Evolutionary conservation across 2,888 invertebrate genomes (phyloP).

Genomic region (Cryptocheilus praepositus): DNA sequence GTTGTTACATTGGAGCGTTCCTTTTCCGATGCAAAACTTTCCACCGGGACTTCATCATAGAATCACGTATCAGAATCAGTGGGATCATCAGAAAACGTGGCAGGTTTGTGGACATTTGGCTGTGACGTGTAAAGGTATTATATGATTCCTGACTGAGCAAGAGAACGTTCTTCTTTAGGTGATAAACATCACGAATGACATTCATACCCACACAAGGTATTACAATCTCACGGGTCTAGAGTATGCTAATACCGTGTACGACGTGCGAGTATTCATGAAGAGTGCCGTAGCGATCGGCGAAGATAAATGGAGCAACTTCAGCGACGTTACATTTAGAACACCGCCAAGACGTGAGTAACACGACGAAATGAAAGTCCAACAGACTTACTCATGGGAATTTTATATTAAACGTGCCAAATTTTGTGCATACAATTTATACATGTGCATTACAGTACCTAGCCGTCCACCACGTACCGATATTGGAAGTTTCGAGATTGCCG

Average conservation of each 20-base stretch:
- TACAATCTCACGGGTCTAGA: constrained; percentile 78
- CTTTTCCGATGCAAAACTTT: constrained; percentile 75
- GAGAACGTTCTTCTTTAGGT: constrained; percentile 49
- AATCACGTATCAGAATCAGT: constrained; percentile 77
- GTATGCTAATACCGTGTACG: constrained; percentile 83
- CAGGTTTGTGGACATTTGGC: constrained; percentile 65
- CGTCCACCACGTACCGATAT: constrained; percentile 82
- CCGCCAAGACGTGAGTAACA: constrained; percentile 65
- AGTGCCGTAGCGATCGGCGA: constrained; percentile 77
- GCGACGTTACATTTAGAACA: constrained; percentile 80
- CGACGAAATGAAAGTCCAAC: neutral
- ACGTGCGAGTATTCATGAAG: constrained; percentile 83
- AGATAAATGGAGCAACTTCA: constrained; percentile 83
- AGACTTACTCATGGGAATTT: neutral
- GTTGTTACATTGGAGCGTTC: constrained; percentile 76
- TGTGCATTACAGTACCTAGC: constrained; percentile 77
- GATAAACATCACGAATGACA: constrained; percentile 71
- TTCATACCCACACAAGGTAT: constrained; percentile 69
- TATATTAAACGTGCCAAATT: neutral
- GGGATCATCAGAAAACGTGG: constrained; percentile 75
- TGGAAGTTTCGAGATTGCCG: constrained; percentile 83
- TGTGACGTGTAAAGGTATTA: neutral
- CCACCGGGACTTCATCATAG: constrained; percentile 76
- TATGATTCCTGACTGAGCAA: neutral
- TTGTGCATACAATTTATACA: neutral